Conservation (phyloP, 1,140 invertebrate genomes). For the Drosophila repleta region DNA sequence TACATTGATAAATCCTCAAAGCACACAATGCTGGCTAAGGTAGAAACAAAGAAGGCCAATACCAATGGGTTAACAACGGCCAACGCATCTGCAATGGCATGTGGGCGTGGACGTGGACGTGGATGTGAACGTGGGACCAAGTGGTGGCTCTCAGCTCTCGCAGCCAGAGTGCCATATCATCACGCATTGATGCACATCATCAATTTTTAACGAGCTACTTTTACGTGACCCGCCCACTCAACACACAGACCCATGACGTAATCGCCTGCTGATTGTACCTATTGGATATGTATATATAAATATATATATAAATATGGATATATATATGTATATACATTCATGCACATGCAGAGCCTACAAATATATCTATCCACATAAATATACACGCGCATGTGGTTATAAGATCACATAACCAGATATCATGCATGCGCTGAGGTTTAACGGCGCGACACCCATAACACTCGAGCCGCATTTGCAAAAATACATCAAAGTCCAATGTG, state of each 20-base stretch:
- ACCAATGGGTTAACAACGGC: constrained; percentile 61
- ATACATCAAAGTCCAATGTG: constrained; percentile 29
- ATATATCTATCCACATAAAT: neutral
- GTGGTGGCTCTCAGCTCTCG: constrained; percentile 22
- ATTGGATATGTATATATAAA: neutral
- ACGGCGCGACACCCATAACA: constrained; percentile 27
- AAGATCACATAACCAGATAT: constrained; percentile 30
- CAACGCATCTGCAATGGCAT: neutral
- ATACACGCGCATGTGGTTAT: neutral
- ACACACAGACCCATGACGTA: constrained; percentile 50
- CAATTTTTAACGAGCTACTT: constrained; percentile 77
- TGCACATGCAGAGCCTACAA: neutral
- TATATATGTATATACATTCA: constrained; percentile 8
- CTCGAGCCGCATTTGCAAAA: constrained; percentile 34
- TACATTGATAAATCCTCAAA: constrained; percentile 56
- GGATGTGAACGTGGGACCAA: neutral
- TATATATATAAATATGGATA: neutral
- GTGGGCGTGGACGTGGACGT: constrained; percentile 7
- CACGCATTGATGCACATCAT: constrained; percentile 77
- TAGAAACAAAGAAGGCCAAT: constrained; percentile 28
- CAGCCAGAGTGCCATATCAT: constrained; percentile 51
- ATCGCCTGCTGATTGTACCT: constrained; percentile 25
- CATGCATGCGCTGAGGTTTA: constrained; percentile 39
- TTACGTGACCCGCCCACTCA: constrained; percentile 56
- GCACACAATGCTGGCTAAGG: constrained; percentile 13